These are phyloP conservation scores for Thera obeliscata DNA, from an alignment of 2,888 invertebrate genomes.

Conservation along the genomic window DNA sequence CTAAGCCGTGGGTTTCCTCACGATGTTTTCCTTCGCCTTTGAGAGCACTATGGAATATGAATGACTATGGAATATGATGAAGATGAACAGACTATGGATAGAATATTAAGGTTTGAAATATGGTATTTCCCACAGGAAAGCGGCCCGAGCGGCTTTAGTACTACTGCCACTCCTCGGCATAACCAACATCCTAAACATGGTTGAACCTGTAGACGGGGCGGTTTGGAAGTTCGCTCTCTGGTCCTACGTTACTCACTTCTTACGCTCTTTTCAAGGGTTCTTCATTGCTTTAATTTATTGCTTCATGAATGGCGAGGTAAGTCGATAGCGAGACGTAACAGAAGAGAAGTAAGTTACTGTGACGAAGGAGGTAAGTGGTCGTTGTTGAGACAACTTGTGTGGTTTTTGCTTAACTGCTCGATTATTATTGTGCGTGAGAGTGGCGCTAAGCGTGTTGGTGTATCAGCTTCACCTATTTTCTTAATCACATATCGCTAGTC, in stretches of 20 bases:
- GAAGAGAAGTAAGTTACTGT: not conserved
- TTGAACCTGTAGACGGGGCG: slow-evolving; percentile 87
- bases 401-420: no score
- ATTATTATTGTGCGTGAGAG: not conserved
- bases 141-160: slow-evolving; percentile 91
- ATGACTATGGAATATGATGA: no score
- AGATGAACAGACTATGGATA: no score
- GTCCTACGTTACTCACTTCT: slow-evolving; percentile 91
- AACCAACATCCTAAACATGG: slow-evolving; percentile 90
- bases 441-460: not conserved
- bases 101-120: no score
- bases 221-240: slow-evolving; percentile 90
- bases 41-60: no score
- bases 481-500: not conserved
- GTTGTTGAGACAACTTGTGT: not conserved
- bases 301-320: slow-evolving; percentile 93
- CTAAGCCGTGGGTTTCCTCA: no score
- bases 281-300: slow-evolving; percentile 93
- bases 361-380: not conserved
- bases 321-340: slow-evolving; percentile 30
- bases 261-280: slow-evolving; percentile 93
- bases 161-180: slow-evolving; percentile 92
- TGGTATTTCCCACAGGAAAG: slow-evolving; percentile 85
- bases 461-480: not conserved
- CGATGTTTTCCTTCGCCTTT: no score